Percentiles rank a stretch among this genome's conserved stretches.
These are phyloP conservation scores for Pygocentrus nattereri DNA, from an alignment of 2,797 vertebrate genomes.

Conservation along the genomic window DNA sequence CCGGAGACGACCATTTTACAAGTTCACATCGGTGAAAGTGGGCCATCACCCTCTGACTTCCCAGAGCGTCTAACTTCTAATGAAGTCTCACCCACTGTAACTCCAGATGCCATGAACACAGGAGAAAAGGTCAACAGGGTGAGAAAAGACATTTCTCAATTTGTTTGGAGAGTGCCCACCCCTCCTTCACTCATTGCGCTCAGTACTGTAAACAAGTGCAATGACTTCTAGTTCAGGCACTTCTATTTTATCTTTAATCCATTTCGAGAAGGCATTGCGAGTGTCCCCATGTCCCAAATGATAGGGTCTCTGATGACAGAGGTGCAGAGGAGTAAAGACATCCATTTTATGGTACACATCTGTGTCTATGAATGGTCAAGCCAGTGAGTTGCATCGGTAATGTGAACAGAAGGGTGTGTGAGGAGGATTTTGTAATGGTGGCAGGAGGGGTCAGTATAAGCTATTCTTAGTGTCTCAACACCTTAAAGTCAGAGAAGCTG, in stretches of 20 bases:
- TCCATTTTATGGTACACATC: conserved; percentile 12
- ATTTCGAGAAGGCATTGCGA: not conserved
- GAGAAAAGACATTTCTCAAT: not conserved
- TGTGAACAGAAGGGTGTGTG: not conserved
- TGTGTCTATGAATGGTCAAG: not conserved
- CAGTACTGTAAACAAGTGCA: not conserved
- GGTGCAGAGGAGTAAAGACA: not conserved
- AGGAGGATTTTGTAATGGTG: not conserved
- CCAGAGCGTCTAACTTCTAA: not conserved
- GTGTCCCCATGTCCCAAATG: conserved; percentile 13
- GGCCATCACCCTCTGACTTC: not conserved
- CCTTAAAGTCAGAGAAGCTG: conserved; percentile 32
- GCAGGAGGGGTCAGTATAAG: conserved; percentile 31
- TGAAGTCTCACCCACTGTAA: not conserved
- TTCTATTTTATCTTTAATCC: conserved; percentile 42
- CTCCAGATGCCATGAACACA: conserved; percentile 8
- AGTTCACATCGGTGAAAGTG: conserved; percentile 4
- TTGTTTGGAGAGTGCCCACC: conserved; percentile 4
- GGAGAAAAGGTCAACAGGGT: not conserved
- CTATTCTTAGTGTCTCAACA: conserved; percentile 54
- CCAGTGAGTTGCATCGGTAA: not conserved
- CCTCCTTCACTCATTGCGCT: not conserved
- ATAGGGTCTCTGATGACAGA: not conserved
- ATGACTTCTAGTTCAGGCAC: conserved; percentile 42
- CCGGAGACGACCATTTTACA: not conserved